Percentiles rank a stretch among this genome's conserved stretches.
These are phyloP conservation scores for Meda fulgida DNA, from an alignment of 2,797 vertebrate genomes.

Conservation along the genomic window DNA sequence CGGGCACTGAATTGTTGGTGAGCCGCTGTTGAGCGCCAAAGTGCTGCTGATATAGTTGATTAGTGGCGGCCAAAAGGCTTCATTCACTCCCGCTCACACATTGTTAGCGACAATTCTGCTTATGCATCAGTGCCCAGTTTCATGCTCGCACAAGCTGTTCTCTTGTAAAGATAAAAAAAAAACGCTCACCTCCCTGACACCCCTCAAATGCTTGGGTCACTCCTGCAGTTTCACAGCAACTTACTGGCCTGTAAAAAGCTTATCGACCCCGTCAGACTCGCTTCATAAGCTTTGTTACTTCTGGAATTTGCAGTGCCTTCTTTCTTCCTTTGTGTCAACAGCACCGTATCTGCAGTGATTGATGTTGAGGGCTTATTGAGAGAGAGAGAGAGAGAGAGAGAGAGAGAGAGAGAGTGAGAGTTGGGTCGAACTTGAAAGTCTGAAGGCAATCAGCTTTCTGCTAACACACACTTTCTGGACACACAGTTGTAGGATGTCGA, in stretches of 20 bases:
- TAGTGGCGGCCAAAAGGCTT: conserved; percentile 30
- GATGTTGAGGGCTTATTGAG: conserved; percentile 56
- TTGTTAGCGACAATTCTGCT: conserved; percentile 36
- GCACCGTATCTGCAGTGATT: conserved; percentile 58
- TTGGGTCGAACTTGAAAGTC: conserved; percentile 75
- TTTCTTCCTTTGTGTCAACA: conserved; percentile 60
- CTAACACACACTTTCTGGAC: conserved; percentile 75
- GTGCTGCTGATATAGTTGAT: conserved; percentile 43
- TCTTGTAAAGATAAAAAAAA: conserved; percentile 46
- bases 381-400: conserved; percentile 25
- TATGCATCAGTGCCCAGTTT: conserved; percentile 48
- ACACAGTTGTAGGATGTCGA: conserved; percentile 54
- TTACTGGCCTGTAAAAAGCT: conserved; percentile 57
- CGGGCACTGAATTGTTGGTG: background rate
- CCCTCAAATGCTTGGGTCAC: conserved; percentile 47
- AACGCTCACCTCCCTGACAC: conserved; percentile 41
- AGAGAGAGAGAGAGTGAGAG: background rate
- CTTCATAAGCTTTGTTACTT: conserved; percentile 62
- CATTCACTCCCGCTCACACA: conserved; percentile 22
- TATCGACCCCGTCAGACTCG: conserved; percentile 55
- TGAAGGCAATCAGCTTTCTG: conserved; percentile 78
- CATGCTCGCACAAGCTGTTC: conserved; percentile 45
- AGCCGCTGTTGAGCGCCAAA: background rate
- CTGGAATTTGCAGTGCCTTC: conserved; percentile 58
- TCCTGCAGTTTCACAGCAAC: conserved; percentile 59